These are phyloP conservation scores for Baronia brevicornis DNA, from an alignment of 2,888 invertebrate species.

Conservation along the genomic window DNA sequence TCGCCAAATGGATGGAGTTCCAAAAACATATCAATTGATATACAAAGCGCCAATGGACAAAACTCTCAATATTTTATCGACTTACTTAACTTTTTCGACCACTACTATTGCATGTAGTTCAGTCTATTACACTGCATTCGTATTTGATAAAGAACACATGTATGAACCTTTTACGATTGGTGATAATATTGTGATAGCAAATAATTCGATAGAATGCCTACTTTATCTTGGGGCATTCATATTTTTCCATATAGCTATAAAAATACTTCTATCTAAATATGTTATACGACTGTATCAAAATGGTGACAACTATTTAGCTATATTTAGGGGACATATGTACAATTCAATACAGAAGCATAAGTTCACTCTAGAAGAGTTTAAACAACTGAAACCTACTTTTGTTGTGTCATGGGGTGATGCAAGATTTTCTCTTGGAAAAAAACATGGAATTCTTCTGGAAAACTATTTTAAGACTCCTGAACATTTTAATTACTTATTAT, in stretches of 20 bases:
- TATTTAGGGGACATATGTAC: constrained; percentile 49
- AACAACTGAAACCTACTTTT: constrained; percentile 44
- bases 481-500: constrained; percentile 49
- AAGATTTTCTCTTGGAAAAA: constrained; percentile 51
- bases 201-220: constrained; percentile 46
- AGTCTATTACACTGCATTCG: constrained; percentile 46
- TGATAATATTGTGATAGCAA: constrained; percentile 51
- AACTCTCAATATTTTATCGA: constrained; percentile 38
- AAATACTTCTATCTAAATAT: constrained; percentile 53
- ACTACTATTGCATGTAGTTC: constrained; percentile 29
- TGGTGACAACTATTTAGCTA: constrained; percentile 57
- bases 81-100: constrained; percentile 50
- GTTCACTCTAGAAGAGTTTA: constrained; percentile 52
- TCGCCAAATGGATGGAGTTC: constrained; percentile 46
- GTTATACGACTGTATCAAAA: constrained; percentile 56
- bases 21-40: constrained; percentile 52
- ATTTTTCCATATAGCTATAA: constrained; percentile 45
- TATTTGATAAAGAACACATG: constrained; percentile 38
- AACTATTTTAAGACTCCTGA: constrained; percentile 61
- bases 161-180: constrained; percentile 47
- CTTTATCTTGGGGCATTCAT: constrained; percentile 52
- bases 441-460: constrained; percentile 55
- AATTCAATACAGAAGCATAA: constrained; percentile 47
- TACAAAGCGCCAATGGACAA: constrained; percentile 64
- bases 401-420: constrained; percentile 58